These are phyloP conservation scores for Xenops minutus DNA, from an alignment of 2,797 vertebrate species.

Conservation along the genomic window DNA sequence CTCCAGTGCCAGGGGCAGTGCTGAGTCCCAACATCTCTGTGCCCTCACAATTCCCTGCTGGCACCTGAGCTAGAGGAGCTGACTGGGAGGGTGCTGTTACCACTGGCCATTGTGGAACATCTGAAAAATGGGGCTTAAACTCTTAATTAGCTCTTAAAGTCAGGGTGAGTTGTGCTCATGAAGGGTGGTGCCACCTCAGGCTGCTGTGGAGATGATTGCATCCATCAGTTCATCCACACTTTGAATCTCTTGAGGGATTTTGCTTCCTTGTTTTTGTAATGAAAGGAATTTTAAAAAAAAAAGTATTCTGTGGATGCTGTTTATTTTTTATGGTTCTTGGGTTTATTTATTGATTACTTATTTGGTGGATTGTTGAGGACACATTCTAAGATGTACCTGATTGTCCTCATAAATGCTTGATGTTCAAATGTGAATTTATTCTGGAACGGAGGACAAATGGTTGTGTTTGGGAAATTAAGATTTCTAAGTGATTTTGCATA, in stretches of 20 bases:
- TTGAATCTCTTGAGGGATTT: background rate
- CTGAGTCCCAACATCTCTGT: background rate
- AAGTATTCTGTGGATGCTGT: background rate
- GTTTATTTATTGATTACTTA: background rate
- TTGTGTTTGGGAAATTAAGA: background rate
- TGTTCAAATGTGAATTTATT: background rate
- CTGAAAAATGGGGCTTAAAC: background rate
- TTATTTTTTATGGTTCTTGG: background rate
- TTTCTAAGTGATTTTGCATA: background rate
- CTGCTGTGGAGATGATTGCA: background rate
- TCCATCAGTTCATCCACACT: background rate
- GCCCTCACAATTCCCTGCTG: background rate
- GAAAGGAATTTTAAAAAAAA: background rate
- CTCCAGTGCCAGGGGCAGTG: fast-evolving
- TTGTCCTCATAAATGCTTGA: background rate
- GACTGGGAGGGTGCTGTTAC: background rate
- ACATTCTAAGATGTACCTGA: background rate
- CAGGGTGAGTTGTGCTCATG: background rate
- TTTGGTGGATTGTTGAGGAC: background rate
- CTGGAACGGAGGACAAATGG: background rate
- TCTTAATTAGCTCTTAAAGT: background rate
- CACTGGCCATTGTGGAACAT: background rate
- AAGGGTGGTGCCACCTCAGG: background rate
- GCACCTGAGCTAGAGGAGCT: background rate
- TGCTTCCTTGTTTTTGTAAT: background rate